These are phyloP conservation scores for Tetraodon nigroviridis DNA, from an alignment of 2,113 vertebrate species.

Conservation along the genomic window DNA sequence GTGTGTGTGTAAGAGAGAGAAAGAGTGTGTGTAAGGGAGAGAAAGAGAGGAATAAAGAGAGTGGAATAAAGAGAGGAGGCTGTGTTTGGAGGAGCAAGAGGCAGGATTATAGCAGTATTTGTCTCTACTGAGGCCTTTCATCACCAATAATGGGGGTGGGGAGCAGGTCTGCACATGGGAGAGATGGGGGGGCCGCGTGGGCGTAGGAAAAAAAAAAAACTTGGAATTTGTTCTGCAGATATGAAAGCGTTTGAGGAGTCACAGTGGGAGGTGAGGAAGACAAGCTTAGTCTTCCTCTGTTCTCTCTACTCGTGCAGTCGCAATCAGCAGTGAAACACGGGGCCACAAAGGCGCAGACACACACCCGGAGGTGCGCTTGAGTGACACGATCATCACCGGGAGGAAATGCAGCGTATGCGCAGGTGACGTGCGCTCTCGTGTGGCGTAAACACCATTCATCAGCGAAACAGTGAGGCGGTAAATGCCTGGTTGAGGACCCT, in stretches of 20 bases:
- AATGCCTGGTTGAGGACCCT: neutral
- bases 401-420: neutral
- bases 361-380: neutral
- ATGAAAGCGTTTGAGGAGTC: conserved; percentile 24
- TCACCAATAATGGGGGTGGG: conserved; percentile 44
- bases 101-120: conserved; percentile 45
- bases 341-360: neutral
- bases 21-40: neutral
- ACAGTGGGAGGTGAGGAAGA: conserved; percentile 17
- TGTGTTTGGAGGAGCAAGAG: neutral
- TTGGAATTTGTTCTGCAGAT: conserved; percentile 34
- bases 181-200: conserved; percentile 11
- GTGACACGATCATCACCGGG: neutral
- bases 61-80: conserved; percentile 1
- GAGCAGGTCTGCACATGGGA: conserved; percentile 21
- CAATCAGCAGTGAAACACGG: neutral
- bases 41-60: conserved; percentile 1
- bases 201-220: conserved; percentile 2
- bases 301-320: neutral
- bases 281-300: conserved; percentile 14
- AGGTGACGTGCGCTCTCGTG: too few species aligned
- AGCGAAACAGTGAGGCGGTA: neutral
- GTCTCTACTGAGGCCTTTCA: conserved; percentile 48
- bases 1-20: neutral
- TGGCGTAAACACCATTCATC: neutral